Base-by-base conservation (phyloP, 1,140 invertebrate genomes). In the Gonioctena quinquepunctata region DNA sequence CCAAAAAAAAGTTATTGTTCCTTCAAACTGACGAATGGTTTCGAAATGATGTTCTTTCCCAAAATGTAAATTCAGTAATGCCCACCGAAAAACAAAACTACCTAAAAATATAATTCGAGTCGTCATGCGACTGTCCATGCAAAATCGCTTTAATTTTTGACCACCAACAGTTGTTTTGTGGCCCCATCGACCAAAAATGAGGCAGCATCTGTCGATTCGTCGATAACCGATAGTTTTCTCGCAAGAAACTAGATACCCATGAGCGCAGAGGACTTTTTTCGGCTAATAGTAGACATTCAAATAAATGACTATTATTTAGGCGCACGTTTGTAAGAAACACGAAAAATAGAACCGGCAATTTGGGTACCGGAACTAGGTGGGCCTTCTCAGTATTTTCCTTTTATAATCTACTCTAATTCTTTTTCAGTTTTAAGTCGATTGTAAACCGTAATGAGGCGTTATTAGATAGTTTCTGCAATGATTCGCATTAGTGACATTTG, bases 311-410 rank as follows among this genome's bases (percentile, higher is more conserved):
- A 49, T 68, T 68, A 68, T 68, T 68, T 68, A 23, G 33, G 23
- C 18, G 60, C 60, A 19, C 23, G 19, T 60, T 68, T 67, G 50
- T 19, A 54, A 18, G 66, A 68, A 71, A 63, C 19, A 7, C 48
- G 70, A 68, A 72, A 72, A 72, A 48, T 68, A 72, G 66, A 72
- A 69, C 70, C 70, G 27, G 48, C 66, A 72, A 72, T 72, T 68
- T 68, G 1, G 66, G 22, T 13, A 52, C 66, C 70, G 70, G 70
- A 72, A 72, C 70, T 54, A 66, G 70, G 70, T 57, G 70, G 70
- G 26, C 19, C 60, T 62, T 62, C 60, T 28, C 33, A 42, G 60
- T 48, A 62, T 62, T 62, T 25, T 60, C 42, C 60, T 42, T 62
- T 19, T 62, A 59, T 59, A 48, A 42, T 62, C 60, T 62, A 42